Percentiles rank a stretch among this genome's conserved stretches.
phyloP scores from a whole-genome alignment of 2,797 vertebrate species.

The Natrix natrix region DNA sequence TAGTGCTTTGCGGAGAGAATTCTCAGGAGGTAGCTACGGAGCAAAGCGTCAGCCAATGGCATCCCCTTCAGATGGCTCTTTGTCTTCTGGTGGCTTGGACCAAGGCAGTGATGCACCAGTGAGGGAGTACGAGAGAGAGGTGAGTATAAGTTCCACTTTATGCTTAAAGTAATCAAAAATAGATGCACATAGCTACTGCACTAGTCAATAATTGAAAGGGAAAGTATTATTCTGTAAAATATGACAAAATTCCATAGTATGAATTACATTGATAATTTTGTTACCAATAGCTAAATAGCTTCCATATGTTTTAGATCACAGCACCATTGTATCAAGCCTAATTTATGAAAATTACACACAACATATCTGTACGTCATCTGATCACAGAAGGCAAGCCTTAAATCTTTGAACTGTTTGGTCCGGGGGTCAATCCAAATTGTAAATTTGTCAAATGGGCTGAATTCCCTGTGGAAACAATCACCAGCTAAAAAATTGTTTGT shows the following conservation, averaged over 20 bases:
- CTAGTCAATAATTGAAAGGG: background rate
- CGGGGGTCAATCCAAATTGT: background rate
- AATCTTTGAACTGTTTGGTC: background rate
- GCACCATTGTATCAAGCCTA: no score
- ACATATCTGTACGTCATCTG: background rate
- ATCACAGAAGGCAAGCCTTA: background rate
- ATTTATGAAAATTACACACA: background rate
- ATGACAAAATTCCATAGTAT: background rate
- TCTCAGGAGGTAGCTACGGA: constrained; percentile 88
- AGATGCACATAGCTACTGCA: background rate
- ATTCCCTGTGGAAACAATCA: background rate
- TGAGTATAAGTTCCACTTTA: constrained; percentile 60
- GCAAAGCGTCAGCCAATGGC: constrained; percentile 91
- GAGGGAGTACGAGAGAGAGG: constrained; percentile 95
- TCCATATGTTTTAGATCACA: background rate
- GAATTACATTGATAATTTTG: background rate
- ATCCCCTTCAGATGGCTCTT: constrained; percentile 93
- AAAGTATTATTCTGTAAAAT: background rate
- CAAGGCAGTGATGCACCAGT: constrained; percentile 84
- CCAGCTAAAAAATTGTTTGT: background rate
- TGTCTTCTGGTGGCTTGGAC: constrained; percentile 95
- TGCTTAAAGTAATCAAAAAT: background rate
- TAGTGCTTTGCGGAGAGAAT: constrained; percentile 87
- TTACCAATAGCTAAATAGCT: background rate
- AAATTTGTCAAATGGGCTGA: background rate